These are phyloP conservation scores for Cerceris rybyensis DNA, from an alignment of 2,888 invertebrate genomes.

Conservation along the genomic window DNA sequence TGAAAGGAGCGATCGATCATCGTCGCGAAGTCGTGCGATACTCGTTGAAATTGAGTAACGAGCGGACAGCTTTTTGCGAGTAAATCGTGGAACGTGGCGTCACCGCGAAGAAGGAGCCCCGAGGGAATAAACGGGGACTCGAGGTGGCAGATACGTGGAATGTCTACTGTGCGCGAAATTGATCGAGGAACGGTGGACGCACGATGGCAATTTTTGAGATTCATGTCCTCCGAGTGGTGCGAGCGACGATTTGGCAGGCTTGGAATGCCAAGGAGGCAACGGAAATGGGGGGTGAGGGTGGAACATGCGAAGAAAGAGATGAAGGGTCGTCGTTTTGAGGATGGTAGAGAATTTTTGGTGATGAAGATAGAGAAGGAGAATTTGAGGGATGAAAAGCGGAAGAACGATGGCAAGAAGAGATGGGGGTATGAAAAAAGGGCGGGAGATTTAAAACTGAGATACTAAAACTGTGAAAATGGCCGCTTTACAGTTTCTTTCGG, in stretches of 20 bases:
- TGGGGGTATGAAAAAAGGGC: no score
- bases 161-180: not conserved
- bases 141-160: not conserved
- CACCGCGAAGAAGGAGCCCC: not conserved
- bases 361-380: no score
- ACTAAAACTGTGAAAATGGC: no score
- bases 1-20: conserved; percentile 39
- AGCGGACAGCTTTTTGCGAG: conserved; percentile 3
- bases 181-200: conserved; percentile 15
- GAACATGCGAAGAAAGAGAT: not conserved
- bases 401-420: no score
- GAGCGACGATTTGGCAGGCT: conserved; percentile 44
- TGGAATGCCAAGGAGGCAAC: conserved; percentile 12
- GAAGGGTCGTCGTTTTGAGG: no score
- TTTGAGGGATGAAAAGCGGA: no score
- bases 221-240: conserved; percentile 27
- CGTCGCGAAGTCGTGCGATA: conserved; percentile 22
- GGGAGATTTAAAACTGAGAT: no score
- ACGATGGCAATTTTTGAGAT: conserved; percentile 40
- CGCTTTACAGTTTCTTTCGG: no score
- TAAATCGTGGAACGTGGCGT: not conserved
- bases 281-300: conserved; percentile 3
- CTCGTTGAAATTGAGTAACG: conserved; percentile 21
- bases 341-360: no score
- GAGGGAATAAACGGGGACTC: not conserved